phyloP scores from a whole-genome alignment of 2,888 invertebrate genomes.

The Conops quadrifasciatus region DNA sequence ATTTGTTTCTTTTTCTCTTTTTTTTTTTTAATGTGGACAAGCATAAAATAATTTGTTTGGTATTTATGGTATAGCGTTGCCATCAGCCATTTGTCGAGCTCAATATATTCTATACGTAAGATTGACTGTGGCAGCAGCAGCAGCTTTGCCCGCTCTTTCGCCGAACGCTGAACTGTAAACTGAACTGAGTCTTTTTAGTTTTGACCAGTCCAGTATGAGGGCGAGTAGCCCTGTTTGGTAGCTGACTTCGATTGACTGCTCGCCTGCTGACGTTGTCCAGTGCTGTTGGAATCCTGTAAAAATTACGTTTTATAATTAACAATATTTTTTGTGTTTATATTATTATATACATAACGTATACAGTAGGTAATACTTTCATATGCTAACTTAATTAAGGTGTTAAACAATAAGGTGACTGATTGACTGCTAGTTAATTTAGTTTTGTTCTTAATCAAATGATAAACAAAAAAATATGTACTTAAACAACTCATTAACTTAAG shows the following conservation, averaged over 20 bases:
- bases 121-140: conserved; percentile 40
- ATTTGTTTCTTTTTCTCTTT: conserved; percentile 15
- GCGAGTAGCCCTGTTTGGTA: conserved; percentile 64
- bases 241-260: conserved; percentile 65
- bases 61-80: conserved; percentile 26
- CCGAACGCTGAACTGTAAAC: too few relatives aligned
- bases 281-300: conserved; percentile 65
- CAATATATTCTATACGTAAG: conserved; percentile 22
- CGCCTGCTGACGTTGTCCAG: conserved; percentile 66
- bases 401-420: too few relatives aligned
- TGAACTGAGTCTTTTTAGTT: conserved; percentile 53
- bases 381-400: too few relatives aligned
- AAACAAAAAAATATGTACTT: too few relatives aligned
- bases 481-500: too few relatives aligned
- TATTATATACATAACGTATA: too few relatives aligned
- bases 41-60: conserved; percentile 34
- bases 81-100: conserved; percentile 21
- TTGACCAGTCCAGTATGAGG: conserved; percentile 66
- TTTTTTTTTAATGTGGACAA: conserved; percentile 34
- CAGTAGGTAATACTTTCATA: too few relatives aligned
- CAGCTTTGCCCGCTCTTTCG: conserved; percentile 35
- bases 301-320: background rate
- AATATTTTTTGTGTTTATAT: background rate
- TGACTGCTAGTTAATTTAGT: too few relatives aligned
- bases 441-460: too few relatives aligned